Evolutionary conservation across 2,113 vertebrate species (phyloP), one percentile per base, ranked within the genome.

Genomic region (Lonchura striata): DNA sequence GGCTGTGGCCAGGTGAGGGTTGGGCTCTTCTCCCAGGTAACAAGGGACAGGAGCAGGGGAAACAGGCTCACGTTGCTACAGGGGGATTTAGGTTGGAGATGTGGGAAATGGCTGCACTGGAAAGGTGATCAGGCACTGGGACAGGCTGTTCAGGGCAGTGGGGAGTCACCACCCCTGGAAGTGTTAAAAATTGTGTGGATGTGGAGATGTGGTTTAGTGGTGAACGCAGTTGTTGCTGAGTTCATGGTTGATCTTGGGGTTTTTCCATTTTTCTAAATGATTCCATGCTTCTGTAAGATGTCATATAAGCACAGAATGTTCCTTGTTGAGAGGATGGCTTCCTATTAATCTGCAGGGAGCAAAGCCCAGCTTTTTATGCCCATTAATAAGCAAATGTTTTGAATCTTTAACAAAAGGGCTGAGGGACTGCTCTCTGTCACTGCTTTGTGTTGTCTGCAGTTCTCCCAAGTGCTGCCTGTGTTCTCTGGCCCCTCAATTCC

Each of bases 381-480:
- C 21, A 3, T 78, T 74, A 59, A 39, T 50, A 39, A 33, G 25
- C 37, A 56, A 64, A 52, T 47, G 54, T 46, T 90, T 61, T 13
- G 47, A 81, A n/a, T 23, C 78, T 18, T 53, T 37, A 16, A 7
- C 23, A 27, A 3, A 39, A 42, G 25, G 42, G 52, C 64, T 31
- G 49, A 56, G 49, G 42, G 54, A 2, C 27, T 5, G 18, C 35
- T 69, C 24, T 35, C 24, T 3, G 7, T 42, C 28, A 2, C 54
- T 65, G 56, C 17, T 0, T 0, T 39, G 66, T 52, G 8, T 6
- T 46, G 1, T 18, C 3, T 54, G n/a, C 11, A 5, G 77, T 8
- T 83, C 49, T 44, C 52, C 10, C 9, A 0, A 18, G 56, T n/a
- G 42, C 72, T n/a, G 8, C 2, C 2, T 27, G n/a, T 77, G 71